These are phyloP conservation scores for Cossypha caffra DNA, from an alignment of 2,797 vertebrate species.

Conservation along the genomic window DNA sequence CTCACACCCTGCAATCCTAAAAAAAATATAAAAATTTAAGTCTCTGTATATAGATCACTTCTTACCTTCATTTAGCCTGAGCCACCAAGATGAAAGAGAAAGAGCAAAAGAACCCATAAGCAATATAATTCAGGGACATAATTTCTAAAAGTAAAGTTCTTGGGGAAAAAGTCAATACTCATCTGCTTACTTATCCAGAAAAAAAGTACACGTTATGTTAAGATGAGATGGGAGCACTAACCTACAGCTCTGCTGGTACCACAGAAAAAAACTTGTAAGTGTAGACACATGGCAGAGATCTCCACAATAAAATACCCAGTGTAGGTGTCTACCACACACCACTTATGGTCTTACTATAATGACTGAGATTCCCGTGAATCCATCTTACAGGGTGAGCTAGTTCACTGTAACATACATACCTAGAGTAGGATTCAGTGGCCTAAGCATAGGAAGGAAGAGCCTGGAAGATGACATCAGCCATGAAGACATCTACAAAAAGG, in stretches of 20 bases:
- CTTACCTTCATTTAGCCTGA: slow-evolving; percentile 5
- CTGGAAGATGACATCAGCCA: slow-evolving; percentile 22
- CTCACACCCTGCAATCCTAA: not conserved
- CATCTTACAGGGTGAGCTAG: not conserved
- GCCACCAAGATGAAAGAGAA: not conserved
- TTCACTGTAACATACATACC: not conserved
- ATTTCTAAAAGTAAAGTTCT: not conserved
- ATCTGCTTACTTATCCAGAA: not conserved
- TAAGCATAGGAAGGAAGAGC: slow-evolving; percentile 1
- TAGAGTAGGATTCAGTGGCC: slow-evolving; percentile 17
- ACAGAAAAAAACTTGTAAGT: not conserved
- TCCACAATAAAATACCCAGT: not conserved
- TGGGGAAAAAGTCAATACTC: not conserved
- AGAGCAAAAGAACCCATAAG: not conserved
- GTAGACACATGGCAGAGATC: not conserved
- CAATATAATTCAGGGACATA: not conserved
- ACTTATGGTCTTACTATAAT: not conserved
- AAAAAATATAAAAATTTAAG: not conserved
- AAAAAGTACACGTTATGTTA: not conserved
- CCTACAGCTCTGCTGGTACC: not conserved
- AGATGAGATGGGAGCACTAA: not conserved
- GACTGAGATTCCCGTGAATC: not conserved
- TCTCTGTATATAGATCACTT: not conserved
- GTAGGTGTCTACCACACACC: not conserved
- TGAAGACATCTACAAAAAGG: slow-evolving; percentile 31